A percentile compares a stretch with the other conserved stretches of the same genome.
phyloP scores from a whole-genome alignment of 2,113 vertebrate genomes.

The Podarcis raffonei region DNA sequence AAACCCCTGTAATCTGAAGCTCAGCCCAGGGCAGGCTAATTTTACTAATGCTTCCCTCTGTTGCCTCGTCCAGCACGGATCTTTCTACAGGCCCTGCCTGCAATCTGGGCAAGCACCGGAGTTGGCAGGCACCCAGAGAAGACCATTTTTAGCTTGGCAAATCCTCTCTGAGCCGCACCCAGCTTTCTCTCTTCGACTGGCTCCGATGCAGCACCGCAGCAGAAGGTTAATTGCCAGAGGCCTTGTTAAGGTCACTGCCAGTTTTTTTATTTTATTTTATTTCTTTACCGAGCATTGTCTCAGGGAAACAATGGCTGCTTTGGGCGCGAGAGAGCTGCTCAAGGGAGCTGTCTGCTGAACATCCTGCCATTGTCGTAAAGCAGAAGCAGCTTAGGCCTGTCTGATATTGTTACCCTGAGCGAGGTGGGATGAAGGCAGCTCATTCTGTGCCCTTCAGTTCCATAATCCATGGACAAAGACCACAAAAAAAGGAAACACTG shows the following conservation, averaged over 20 bases:
- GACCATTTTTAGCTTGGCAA: constrained; percentile 25
- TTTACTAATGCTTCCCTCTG: constrained; percentile 23
- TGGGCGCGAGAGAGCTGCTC: background rate
- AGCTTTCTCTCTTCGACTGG: background rate
- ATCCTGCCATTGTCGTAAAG: background rate
- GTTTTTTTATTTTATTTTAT: background rate
- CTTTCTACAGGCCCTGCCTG: constrained; percentile 1
- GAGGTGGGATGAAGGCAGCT: background rate
- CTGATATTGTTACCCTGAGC: background rate
- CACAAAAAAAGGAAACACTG: background rate
- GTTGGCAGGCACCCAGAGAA: background rate
- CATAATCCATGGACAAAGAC: background rate
- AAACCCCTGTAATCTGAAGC: background rate
- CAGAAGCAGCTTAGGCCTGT: background rate
- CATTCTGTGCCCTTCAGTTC: background rate
- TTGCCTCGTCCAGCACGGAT: background rate
- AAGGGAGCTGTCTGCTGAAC: background rate
- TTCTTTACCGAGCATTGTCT: background rate
- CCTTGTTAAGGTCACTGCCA: background rate
- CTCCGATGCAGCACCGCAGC: background rate
- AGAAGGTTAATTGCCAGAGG: constrained; percentile 6
- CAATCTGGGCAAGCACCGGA: background rate
- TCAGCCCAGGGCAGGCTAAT: constrained; percentile 12
- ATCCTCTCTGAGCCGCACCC: background rate
- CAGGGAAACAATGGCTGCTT: background rate